Conservation (phyloP, 2,888 invertebrate genomes). For the Eilema depressum region DNA sequence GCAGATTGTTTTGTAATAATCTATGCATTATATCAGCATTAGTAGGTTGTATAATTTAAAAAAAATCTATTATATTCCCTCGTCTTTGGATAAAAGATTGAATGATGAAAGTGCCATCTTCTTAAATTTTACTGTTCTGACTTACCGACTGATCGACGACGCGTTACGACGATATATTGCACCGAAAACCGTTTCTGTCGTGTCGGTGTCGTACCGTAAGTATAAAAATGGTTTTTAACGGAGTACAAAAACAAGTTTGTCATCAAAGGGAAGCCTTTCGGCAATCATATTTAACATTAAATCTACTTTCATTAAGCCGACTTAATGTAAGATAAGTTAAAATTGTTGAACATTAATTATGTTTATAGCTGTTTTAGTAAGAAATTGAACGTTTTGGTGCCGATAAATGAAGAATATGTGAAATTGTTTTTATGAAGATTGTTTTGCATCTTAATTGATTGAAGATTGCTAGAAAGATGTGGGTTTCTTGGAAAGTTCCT, state of each 20-base stretch:
- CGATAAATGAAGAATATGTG: constrained; percentile 43
- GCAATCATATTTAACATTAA: constrained; percentile 54
- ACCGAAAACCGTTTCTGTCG: neutral
- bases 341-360: constrained; percentile 52
- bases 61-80: too few relatives aligned
- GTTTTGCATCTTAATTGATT: constrained; percentile 8
- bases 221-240: constrained; percentile 11
- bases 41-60: too few relatives aligned
- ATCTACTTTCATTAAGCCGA: constrained; percentile 53
- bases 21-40: too few relatives aligned
- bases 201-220: constrained; percentile 14
- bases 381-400: constrained; percentile 35
- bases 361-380: constrained; percentile 50
- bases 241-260: constrained; percentile 46
- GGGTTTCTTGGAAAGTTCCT: neutral
- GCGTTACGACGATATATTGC: neutral
- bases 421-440: constrained; percentile 27
- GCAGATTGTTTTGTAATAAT: too few relatives aligned
- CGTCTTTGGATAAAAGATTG: too few relatives aligned
- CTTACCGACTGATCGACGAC: neutral
- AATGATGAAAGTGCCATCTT: too few relatives aligned
- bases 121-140: neutral
- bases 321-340: constrained; percentile 49
- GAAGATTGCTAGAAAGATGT: constrained; percentile 1
- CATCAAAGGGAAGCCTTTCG: constrained; percentile 51